Conservation (phyloP, 2,888 invertebrate genomes). For the Yponomeuta plumbellus region DNA sequence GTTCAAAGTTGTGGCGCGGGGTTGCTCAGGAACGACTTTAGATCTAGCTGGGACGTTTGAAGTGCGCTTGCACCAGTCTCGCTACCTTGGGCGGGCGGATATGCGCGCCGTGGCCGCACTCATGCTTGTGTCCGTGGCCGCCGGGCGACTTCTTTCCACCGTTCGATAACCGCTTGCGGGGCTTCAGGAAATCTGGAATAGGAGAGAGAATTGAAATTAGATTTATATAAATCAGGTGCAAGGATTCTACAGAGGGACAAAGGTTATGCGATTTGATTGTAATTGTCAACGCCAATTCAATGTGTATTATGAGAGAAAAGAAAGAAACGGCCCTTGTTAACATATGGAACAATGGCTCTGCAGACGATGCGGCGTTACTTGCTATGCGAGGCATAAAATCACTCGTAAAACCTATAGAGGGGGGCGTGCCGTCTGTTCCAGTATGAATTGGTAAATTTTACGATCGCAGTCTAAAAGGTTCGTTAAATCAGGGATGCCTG, state of each 20-base stretch:
- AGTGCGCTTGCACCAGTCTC: slow-evolving; percentile 56
- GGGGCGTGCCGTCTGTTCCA: slow-evolving; percentile 33
- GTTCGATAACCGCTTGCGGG: slow-evolving; percentile 77
- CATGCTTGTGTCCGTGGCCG: slow-evolving; percentile 57
- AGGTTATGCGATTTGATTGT: not conserved
- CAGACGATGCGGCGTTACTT: slow-evolving; percentile 27
- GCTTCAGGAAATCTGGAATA: slow-evolving; percentile 81
- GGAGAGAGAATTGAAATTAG: slow-evolving; percentile 17
- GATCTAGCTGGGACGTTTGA: slow-evolving; percentile 64
- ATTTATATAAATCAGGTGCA: too few species aligned
- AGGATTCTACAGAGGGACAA: not conserved
- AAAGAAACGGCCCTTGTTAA: slow-evolving; percentile 33
- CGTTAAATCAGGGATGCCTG: slow-evolving; percentile 47
- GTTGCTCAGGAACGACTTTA: slow-evolving; percentile 23
- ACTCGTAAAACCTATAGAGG: slow-evolving; percentile 42
- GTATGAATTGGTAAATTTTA: slow-evolving; percentile 44
- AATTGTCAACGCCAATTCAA: not conserved
- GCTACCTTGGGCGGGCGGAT: slow-evolving; percentile 70
- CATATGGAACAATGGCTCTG: slow-evolving; percentile 30
- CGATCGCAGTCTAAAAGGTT: slow-evolving; percentile 50
- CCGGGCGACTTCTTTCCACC: slow-evolving; percentile 68
- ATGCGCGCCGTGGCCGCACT: slow-evolving; percentile 64
- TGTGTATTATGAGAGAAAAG: not conserved
- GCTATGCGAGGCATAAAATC: slow-evolving; percentile 41
- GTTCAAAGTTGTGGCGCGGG: slow-evolving; percentile 29